Base-by-base conservation (phyloP, 2,113 vertebrate genomes). In the Chlamydotis undulata region DNA sequence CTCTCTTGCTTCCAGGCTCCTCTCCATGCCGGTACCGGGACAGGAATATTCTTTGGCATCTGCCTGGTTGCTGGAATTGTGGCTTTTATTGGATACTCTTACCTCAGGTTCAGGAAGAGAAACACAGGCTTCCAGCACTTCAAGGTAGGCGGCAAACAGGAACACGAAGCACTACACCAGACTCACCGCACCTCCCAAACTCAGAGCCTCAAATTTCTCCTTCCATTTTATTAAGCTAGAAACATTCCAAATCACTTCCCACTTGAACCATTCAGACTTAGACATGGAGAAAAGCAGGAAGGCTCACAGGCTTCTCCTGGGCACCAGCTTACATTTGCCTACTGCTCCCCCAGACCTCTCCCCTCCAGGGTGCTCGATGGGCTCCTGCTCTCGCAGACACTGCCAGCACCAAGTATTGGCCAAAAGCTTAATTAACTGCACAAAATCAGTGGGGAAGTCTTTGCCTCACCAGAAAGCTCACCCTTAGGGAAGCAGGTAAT, bases 121-220 rank as follows among this genome's bases (percentile, higher is more conserved):
- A 97, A 96, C 14, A 97, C 97, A 39, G 95, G 96, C 77, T 99
- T 99, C 97, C 98, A 98, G 87, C 98, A 98, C 90, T 99, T 99
- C 96, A 98, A 98, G 98, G 99, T 99, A 75, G 90, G 96, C 25
- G 7, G 26, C n/a, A 67, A 50, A 37, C 14, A 47, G 23, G 31
- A 80, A 41, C 2, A 6, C 0, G 1, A 68, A 47, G 14, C 39
- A 14, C 26, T 53, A 39, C 29, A 47, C 41, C 21, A 37, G 37
- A 35, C 33, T 49, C 41, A 25, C 22, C 2, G 0, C 39, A 23
- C 43, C 49, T 63, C 23, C 41, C 35, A 56, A 1, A 73, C 47
- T n/a, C 53, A 28, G 47, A 65, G 6, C n/a, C 18, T 68, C 19
- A 29, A 14, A 17, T 49, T 80, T 39, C n/a, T 77, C 55, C 35